Conservation (phyloP, 2,113 vertebrate species). For the Equus przewalskii region DNA sequence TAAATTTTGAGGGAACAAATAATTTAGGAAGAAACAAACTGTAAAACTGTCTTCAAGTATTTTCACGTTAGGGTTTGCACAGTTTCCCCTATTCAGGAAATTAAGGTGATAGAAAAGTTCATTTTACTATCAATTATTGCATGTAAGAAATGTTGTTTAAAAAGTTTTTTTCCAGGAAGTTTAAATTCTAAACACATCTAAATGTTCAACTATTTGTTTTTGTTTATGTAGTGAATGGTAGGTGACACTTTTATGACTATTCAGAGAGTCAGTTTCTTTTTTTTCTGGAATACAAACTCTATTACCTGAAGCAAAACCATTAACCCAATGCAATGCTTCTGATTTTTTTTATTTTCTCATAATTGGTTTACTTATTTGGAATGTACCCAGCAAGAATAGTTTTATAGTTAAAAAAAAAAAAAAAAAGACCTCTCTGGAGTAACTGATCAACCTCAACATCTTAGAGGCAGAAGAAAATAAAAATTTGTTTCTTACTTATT, state of each 20-base stretch:
- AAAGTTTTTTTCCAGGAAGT: not conserved
- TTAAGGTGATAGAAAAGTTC: not conserved
- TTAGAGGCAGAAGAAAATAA: not conserved
- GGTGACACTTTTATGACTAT: not conserved
- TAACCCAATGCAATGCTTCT: not conserved
- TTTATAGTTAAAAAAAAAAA: not conserved
- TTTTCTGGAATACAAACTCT: not conserved
- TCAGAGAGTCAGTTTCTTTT: not conserved
- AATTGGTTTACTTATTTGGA: constrained; percentile 21
- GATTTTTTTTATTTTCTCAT: not conserved
- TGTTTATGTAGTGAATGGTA: not conserved
- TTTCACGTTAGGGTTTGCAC: constrained; percentile 43
- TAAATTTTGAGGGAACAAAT: constrained; percentile 72
- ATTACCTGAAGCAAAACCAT: constrained; percentile 8
- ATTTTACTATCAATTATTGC: not conserved
- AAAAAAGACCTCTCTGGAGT: not conserved
- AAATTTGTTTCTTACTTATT: not conserved
- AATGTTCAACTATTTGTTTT: not conserved
- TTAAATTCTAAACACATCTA: not conserved
- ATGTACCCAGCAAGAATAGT: not conserved
- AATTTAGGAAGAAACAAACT: constrained; percentile 61
- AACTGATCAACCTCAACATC: not conserved
- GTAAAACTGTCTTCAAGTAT: constrained; percentile 59
- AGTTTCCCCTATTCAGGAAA: constrained; percentile 68
- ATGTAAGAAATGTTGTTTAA: not conserved